Conservation (phyloP, 2,797 vertebrate genomes). For the Petrocephalus sullivani region DNA sequence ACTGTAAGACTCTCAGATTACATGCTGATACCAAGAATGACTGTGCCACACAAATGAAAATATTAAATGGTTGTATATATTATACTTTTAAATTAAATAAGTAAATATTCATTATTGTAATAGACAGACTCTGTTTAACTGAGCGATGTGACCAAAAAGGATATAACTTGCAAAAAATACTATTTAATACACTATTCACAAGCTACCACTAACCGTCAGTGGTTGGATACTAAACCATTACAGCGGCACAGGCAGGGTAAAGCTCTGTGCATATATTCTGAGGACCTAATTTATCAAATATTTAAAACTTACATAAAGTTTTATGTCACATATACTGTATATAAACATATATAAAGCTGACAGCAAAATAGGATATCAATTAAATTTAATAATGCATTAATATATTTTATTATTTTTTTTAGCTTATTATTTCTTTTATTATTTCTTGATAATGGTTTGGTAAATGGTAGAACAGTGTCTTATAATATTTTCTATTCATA, state of each 20-base stretch:
- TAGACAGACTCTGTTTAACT: slow-evolving; percentile 1
- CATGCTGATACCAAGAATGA: slow-evolving; percentile 6
- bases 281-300: not conserved
- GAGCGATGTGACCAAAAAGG: not conserved
- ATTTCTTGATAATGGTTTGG: not conserved
- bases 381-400: not conserved
- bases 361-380: not conserved
- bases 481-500: too few relatives aligned
- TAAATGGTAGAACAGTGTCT: not conserved
- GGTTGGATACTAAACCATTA: not conserved
- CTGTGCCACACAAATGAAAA: not conserved
- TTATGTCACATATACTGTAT: not conserved
- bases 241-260: not conserved
- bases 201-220: not conserved
- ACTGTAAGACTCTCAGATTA: not conserved
- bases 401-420: not conserved
- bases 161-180: not conserved
- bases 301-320: not conserved
- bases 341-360: not conserved
- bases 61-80: not conserved
- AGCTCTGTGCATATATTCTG: not conserved
- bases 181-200: not conserved
- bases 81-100: slow-evolving; percentile 3
- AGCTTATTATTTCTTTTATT: not conserved
- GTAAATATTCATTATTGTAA: slow-evolving; percentile 3